A percentile compares a stretch with the other conserved stretches of the same genome.
Conservation (phyloP, 2,797 vertebrate species). For the Kryptolebias ocellatus region DNA sequence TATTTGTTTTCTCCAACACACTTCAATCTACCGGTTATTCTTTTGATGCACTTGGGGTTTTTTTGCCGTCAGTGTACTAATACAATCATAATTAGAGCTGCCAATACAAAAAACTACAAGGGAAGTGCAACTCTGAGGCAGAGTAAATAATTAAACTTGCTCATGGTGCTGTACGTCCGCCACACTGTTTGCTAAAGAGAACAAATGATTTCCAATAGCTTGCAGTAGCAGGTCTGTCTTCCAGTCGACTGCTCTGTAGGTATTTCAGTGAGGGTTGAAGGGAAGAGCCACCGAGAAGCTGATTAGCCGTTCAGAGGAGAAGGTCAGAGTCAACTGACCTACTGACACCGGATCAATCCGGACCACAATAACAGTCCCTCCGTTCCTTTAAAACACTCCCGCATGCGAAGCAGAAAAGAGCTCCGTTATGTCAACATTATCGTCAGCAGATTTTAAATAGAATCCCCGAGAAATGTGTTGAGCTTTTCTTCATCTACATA, state of each 20-base stretch:
- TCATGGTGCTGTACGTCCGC: constrained; percentile 5
- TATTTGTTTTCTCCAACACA: constrained; percentile 9
- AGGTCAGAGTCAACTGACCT: constrained; percentile 55
- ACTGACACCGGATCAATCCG: constrained; percentile 51
- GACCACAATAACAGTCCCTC: constrained; percentile 21
- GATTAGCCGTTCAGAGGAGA: constrained; percentile 48
- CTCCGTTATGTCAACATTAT: background rate
- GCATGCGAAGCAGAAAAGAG: background rate
- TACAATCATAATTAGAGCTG: background rate
- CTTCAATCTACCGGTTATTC: background rate
- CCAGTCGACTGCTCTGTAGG: constrained; percentile 40
- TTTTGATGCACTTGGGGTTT: background rate
- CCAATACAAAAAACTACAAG: background rate
- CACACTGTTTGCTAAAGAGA: constrained; percentile 41
- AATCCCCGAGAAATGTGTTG: background rate
- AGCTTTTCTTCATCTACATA: background rate
- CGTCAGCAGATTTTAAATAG: background rate
- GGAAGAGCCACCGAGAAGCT: constrained; percentile 30
- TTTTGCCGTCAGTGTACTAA: background rate
- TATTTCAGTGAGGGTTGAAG: constrained; percentile 33
- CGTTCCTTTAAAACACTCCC: background rate
- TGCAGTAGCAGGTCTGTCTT: constrained; percentile 38
- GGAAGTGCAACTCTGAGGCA: background rate
- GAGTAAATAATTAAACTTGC: constrained; percentile 19
- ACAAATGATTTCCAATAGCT: constrained; percentile 70